Evolutionary conservation across 2,888 invertebrate species (phyloP).

Genomic region (Allophyes oxyacanthae): DNA sequence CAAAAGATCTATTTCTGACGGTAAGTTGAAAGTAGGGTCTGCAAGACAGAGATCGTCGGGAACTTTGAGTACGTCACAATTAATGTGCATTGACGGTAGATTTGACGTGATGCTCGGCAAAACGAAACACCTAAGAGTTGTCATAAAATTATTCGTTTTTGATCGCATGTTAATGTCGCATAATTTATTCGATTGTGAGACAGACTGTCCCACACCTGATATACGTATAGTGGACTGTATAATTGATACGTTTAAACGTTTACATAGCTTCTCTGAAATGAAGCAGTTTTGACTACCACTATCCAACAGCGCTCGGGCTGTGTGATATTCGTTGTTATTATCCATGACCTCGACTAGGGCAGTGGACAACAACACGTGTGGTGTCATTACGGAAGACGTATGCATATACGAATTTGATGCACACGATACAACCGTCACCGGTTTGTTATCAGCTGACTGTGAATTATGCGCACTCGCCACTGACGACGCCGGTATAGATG

Average conservation of each 20-base stretch:
- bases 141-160: slow-evolving; percentile 22
- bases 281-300: slow-evolving; percentile 40
- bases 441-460: too few relatives aligned
- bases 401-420: too few relatives aligned
- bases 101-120: slow-evolving; percentile 22
- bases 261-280: slow-evolving; percentile 22
- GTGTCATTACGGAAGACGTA: too few relatives aligned
- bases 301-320: slow-evolving; percentile 38
- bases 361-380: slow-evolving; percentile 37
- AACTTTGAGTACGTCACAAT: slow-evolving; percentile 3
- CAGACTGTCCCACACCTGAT: slow-evolving; percentile 35
- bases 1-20: slow-evolving; percentile 20
- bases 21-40: slow-evolving; percentile 22
- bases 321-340: slow-evolving; percentile 28
- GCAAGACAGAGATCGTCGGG: slow-evolving; percentile 27
- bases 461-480: too few relatives aligned
- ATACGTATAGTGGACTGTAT: slow-evolving; percentile 28
- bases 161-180: slow-evolving; percentile 32
- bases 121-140: slow-evolving; percentile 32
- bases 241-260: slow-evolving; percentile 23
- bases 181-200: slow-evolving; percentile 26
- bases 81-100: slow-evolving; percentile 3
- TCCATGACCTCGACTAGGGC: slow-evolving; percentile 35
- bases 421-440: too few relatives aligned
- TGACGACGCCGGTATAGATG: too few relatives aligned